Evolutionary conservation across 2,797 vertebrate species (phyloP), one percentile per base, ranked within the genome.

Genomic region (Garrulus glandarius): DNA sequence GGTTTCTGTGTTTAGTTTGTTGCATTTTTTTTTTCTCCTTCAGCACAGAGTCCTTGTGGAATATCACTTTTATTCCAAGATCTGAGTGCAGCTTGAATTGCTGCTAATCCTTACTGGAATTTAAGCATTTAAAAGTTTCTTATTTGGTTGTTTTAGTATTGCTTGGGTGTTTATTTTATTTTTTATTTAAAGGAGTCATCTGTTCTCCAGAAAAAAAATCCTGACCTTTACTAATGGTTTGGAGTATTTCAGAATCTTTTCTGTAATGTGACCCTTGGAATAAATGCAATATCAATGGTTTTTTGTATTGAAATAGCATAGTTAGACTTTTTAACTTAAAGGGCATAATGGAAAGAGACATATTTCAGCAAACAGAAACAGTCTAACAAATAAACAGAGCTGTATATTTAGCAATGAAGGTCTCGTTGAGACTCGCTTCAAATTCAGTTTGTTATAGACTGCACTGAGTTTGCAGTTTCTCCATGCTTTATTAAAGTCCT

Each of bases 51-150:
- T 77, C 24, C n/a, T 86, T 92, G 36, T 72, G 59, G 67, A 78
- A 59, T 87, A 89, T 57, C 74, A 50, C 15, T 91, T 84, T 61
- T 87, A 79, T 87, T 65, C 39, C 29, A 84, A 24, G 59, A 53
- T 65, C 70, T 43, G 46, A 91, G 71, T 93, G 15, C 21, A 63
- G 39, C 36, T 55, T 79, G 82, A 65, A 70, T 87, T 85, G 26
- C 24, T 85, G n/a, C 26, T 89, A 87, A 50, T 80, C 55, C 37
- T 61, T 47, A 41, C 2, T 94, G 79, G 79, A 92, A 93, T 93
- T 56, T 11, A 34, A 71, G 27, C 30, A 26, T 80, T 84, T 52
- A 36, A 72, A 82, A 65, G 46, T 53, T 65, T 65, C 6, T 77
- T 68, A 15, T 15, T 67, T 71, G 6, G 1, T 67, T 78, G 32